A percentile compares a stretch with the other conserved stretches of the same genome.
These are phyloP conservation scores for Physeter macrocephalus DNA, from an alignment of 2,113 vertebrate genomes.

Conservation along the genomic window DNA sequence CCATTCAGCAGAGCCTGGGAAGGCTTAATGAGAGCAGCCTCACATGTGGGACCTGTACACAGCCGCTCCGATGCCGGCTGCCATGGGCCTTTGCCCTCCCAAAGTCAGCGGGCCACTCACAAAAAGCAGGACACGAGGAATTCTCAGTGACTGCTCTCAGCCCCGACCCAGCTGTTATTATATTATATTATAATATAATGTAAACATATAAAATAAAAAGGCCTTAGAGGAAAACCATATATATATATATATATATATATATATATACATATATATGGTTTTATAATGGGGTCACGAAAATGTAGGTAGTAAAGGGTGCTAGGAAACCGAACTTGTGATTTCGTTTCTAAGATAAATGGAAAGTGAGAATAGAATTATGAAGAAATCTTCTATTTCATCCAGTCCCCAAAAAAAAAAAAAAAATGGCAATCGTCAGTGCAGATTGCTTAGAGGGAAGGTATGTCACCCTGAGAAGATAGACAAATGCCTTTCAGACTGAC, in stretches of 20 bases:
- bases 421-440: neutral
- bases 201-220: neutral
- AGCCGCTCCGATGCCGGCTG: neutral
- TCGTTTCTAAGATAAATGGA: neutral
- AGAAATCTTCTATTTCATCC: neutral
- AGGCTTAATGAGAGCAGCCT: slow-evolving; percentile 50
- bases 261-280: neutral
- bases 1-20: neutral
- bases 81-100: neutral
- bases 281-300: slow-evolving; percentile 5
- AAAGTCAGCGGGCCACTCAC: neutral
- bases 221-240: neutral
- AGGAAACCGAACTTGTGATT: slow-evolving; percentile 27
- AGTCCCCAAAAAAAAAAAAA: neutral
- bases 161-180: neutral
- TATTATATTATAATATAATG: neutral
- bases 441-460: neutral
- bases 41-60: neutral
- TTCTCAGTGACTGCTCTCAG: neutral
- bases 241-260: neutral
- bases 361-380: neutral
- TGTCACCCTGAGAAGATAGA: neutral
- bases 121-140: neutral
- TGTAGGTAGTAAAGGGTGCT: neutral
- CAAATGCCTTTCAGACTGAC: neutral